Conservation (phyloP, 2,113 vertebrate species). For the Nibea coibor region DNA sequence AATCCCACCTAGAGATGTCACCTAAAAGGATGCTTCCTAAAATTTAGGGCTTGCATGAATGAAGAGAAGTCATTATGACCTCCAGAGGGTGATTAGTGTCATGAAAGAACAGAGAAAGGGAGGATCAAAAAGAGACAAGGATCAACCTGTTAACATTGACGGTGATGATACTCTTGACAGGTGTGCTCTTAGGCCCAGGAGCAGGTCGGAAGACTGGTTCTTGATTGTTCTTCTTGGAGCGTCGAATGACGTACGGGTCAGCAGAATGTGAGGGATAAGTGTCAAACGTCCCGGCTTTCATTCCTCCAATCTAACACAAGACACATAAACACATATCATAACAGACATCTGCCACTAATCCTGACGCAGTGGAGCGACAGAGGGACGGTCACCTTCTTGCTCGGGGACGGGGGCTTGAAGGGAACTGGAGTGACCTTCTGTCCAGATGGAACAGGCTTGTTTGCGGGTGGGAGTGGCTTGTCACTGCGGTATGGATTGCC, state of each 20-base stretch:
- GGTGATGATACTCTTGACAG: slow-evolving; percentile 84
- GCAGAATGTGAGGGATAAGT: slow-evolving; percentile 84
- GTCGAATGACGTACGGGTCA: slow-evolving; percentile 75
- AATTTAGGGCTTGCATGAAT: background rate
- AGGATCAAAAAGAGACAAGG: background rate
- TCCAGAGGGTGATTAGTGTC: background rate
- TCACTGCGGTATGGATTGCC: slow-evolving; percentile 86
- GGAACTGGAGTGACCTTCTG: slow-evolving; percentile 59
- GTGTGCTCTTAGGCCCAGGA: slow-evolving; percentile 85
- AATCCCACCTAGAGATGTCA: background rate
- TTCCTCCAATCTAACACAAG: slow-evolving; percentile 82
- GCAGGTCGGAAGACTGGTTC: slow-evolving; percentile 82
- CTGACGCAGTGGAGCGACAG: background rate
- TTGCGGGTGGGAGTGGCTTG: slow-evolving; percentile 81
- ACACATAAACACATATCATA: background rate
- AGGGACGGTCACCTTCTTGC: slow-evolving; percentile 83
- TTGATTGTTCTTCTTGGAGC: slow-evolving; percentile 56
- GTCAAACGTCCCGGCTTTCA: slow-evolving; percentile 91
- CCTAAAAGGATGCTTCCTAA: background rate
- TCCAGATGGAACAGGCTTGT: slow-evolving; percentile 51
- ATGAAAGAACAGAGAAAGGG: slow-evolving; percentile 24
- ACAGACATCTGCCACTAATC: background rate
- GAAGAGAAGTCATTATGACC: background rate
- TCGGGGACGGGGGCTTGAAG: slow-evolving; percentile 90
- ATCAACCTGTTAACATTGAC: slow-evolving; percentile 85